Percentiles rank a stretch among this genome's conserved stretches.
Conservation (phyloP, 2,888 invertebrate species). For the Gymnosoma rotundatum region DNA sequence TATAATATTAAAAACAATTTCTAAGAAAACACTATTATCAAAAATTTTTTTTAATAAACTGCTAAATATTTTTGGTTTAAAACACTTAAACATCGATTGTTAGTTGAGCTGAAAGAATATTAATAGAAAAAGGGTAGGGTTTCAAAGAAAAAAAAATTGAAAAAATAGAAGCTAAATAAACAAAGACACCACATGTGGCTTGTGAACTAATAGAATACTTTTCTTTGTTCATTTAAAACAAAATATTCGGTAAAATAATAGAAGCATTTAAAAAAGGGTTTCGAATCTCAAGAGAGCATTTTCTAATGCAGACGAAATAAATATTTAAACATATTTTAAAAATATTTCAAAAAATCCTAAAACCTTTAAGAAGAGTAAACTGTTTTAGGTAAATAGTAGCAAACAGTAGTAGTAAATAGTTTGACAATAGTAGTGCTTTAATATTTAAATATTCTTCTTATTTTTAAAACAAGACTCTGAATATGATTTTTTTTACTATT, state of each 20-base stretch:
- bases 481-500: no score
- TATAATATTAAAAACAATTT: not conserved
- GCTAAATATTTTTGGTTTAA: constrained; percentile 58
- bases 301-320: no score
- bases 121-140: constrained; percentile 34
- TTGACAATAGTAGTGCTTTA: no score
- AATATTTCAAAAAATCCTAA: no score
- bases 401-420: no score
- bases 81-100: constrained; percentile 54
- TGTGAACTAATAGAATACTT: constrained; percentile 31
- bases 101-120: not conserved
- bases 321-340: no score
- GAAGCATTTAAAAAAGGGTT: no score
- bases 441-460: no score
- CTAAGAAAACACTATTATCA: constrained; percentile 21
- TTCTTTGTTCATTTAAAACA: not conserved
- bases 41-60: constrained; percentile 64
- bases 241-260: constrained; percentile 23
- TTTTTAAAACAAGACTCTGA: no score
- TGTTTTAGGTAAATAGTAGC: no score
- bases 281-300: no score
- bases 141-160: not conserved
- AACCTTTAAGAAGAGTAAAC: no score
- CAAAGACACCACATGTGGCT: constrained; percentile 66
- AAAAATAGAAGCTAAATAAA: constrained; percentile 14